Evolutionary conservation across 2,888 invertebrate species (phyloP), one percentile per base, ranked within the genome.

Genomic region (Drepanosiphum platanoidis): DNA sequence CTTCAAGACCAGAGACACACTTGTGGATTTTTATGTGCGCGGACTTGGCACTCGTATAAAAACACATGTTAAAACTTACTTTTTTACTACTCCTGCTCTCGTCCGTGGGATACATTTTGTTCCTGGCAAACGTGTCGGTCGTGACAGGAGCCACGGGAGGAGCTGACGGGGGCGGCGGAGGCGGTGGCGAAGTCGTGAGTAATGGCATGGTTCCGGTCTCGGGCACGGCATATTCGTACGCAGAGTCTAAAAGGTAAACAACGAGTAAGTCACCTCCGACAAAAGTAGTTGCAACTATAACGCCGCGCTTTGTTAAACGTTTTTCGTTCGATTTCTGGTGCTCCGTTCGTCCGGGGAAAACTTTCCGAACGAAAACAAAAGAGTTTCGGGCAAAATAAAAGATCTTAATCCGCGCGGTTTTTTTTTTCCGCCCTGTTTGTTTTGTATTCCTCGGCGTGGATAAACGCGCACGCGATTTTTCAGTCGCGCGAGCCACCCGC

Each of bases 151-250:
- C 88, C 88, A 88, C 90, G 90, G 80, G 90, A 90, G 88, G 90
- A 90, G 87, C 91, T 89, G 88, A 90, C 91, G 87, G 91, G 91
- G 87, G 91, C 91, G 87, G 91, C 91, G 87, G 91, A 90, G 86
- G 90, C 87, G 22, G 89, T 89, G 66, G 75, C 15, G 84, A 75
- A 42, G 66, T 68, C 39, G 84, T 84, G 87, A 94, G 90, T 86
- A 94, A 90, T 86, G 94, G 94, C 87, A 93, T 92, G 2, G 93
- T 93, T 87, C 94, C 93, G 88, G 87, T 87, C 90, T 94, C 94
- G 30, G 95, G 95, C 87, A 95, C 93, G 86, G 94, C 94, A 90
- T 95, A 95, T 90, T 95, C 95, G 90, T 94, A 94, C 88, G 93
- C 92, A 87, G 93, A 92, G 90, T 94, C 93, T 93, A 90, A 34